Base-by-base conservation (phyloP, 2,888 invertebrate genomes). In the Nymphalis c-album region DNA sequence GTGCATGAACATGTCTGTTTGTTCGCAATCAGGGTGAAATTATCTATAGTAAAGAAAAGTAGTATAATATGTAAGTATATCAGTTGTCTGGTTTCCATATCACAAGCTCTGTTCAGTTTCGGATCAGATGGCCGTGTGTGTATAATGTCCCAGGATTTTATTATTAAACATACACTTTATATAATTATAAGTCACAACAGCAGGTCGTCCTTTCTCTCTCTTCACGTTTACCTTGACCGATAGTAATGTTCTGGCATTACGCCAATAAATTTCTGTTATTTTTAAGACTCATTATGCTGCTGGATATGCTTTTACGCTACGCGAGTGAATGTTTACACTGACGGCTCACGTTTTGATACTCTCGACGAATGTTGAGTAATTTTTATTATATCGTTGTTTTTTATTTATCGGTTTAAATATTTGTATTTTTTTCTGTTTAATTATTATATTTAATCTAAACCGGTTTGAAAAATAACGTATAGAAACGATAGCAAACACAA, bases 211-310 rank as follows among this genome's bases (percentile, higher is more conserved):
- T 51, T 58, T 64, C 48, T 51, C 48, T 51, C 48, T 58, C 51
- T 50, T 57, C 58, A 35, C n/a, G 7, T 55, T 59, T 50, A 64
- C 72, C 72, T 73, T 73, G 72, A 73, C 71, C 71, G 69, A 65
- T 57, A 55, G 60, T 51, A 48, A 62, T 18, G 48, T 18, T 18
- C 57, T 73, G 71, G 72, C 72, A 47, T 62, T 22, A 45, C 46
- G 65, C 72, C 72, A 73, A 51, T 55, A 51, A 67, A 55, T 70
- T 64, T 63, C 51, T 65, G 35, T 71, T 60, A 40, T 66, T 62
- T 64, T 48, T 31, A 63, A 62, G 53, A n/a, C 58, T 26, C 58
- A 71, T 63, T 35, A 40, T 3, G n/a, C 40, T 40, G 50, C 40
- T 40, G 50, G 13, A 50, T 31, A 58, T 68, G n/a, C 2, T 60